Base-by-base conservation (phyloP, 1,140 invertebrate genomes). In the Drosophila takahashii region DNA sequence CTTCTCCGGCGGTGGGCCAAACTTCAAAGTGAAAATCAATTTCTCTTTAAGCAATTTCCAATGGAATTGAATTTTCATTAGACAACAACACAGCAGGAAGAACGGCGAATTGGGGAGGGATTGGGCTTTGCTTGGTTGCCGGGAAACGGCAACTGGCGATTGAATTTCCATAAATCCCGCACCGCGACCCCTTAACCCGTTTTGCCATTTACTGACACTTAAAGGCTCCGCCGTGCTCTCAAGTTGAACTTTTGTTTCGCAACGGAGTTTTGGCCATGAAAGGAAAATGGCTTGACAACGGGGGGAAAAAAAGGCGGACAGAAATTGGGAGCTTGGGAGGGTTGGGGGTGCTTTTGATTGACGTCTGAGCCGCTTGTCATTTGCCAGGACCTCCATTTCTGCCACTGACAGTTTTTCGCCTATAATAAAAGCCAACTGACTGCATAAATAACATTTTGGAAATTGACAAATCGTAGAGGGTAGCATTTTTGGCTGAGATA, bases 1-100 rank as follows among this genome's bases (percentile, higher is more conserved):
- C 48, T 59, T 64, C 56, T 34, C 76, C 59, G 36, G 39, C 37
- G 42, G 50, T 22, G 27, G 26, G 36, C 37, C 26, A 59, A 59
- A 81, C 74, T 81, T 81, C 78, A 86, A 86, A 86, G 78, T 80
- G 84, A 74, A 80, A 84, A 89, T 89, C 84, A 74, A 84, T 78
- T 84, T 75, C 47, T 72, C 56, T 64, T 81, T 77, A 79, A 87
- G 71, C 83, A 62, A 65, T 79, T 87, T 76, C 61, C 60, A 77
- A 77, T 75, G 67, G 60, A 89, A 89, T 89, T 83, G 84, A 79
- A 74, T 89, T 89, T 84, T 77, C 84, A 89, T 84, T 84, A 77
- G 56, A 71, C 60, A 72, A 53, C 54, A 51, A 67, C 57, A 58
- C 72, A 69, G 73, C 72, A 59, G 62, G 73, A 37, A 48, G 32